Evolutionary conservation across 2,888 invertebrate genomes (phyloP), one percentile per base, ranked within the genome.

Genomic region (Pachymerium ferrugineum): DNA sequence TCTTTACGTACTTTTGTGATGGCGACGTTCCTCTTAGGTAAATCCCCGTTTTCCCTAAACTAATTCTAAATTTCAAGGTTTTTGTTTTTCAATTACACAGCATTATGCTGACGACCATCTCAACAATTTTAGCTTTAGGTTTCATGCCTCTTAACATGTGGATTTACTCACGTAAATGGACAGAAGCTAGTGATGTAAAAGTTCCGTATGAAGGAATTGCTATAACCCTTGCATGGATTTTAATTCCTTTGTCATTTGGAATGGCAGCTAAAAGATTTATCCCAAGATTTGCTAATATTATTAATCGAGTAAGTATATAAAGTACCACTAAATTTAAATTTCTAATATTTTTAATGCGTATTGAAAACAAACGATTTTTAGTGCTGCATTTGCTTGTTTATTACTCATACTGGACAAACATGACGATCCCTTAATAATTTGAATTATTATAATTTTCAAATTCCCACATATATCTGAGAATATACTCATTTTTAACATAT

Each of bases 91-190:
- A 19, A 1, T 6, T 67, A 19, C 29, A 0, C 14, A 70, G 70
- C 19, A 31, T 70, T 14, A 31, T 70, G 29, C 30, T 70, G 19
- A 70, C 70, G 3, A 70, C 70, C 4, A 31, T 30, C 0, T 70
- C 70, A 29, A 70, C 70, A 29, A 28, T 31, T 28, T 16, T 70
- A 14, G 70, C 70, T 5, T 4, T 70, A 4, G 31, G 70, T 3
- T 30, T 70, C n/a, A 70, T 70, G 70, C 70, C 70, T 70, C 31
- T 70, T 19, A 70, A 70, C 31, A n/a, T 70, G 14, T 70, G 70
- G 70, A 70, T 70, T 19, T 70, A 70, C 29, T 12, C 70, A 6
- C 70, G n/a, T n/a, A 12, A 70, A 4, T 70, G 70, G 70, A 14
- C 12, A 70, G 31, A 12, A 3, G 38, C n/a, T 16, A 29, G 14